Percentiles rank a stretch among this genome's conserved stretches.
Conservation (phyloP, 2,888 invertebrate genomes). For the Eumerus sabulonum region DNA sequence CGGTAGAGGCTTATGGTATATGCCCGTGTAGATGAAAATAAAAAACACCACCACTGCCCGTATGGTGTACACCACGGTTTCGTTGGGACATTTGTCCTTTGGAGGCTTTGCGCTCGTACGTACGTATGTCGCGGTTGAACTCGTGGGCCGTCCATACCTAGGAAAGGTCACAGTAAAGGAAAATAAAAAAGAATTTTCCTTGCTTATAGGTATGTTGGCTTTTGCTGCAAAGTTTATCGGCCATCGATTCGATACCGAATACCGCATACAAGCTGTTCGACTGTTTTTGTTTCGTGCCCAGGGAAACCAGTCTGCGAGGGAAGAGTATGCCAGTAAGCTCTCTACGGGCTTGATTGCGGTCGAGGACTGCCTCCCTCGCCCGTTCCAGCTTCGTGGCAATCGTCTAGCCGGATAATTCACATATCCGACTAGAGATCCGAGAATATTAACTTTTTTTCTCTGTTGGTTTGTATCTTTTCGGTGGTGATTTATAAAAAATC, state of each 20-base stretch:
- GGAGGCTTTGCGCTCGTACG: conserved; percentile 22
- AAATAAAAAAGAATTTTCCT: conserved; percentile 1
- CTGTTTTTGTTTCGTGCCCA: conserved; percentile 12
- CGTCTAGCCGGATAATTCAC: conserved; percentile 54
- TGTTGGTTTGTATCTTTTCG: too few relatives aligned
- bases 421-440: conserved; percentile 56
- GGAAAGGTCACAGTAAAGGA: conserved; percentile 43
- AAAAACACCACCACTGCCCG: conserved; percentile 2
- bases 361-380: conserved; percentile 42
- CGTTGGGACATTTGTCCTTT: conserved; percentile 40
- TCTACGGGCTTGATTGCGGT: conserved; percentile 63
- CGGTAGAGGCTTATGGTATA: background rate
- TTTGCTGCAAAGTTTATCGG: conserved; percentile 42
- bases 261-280: conserved; percentile 30
- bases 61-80: conserved; percentile 7
- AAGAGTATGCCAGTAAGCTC: conserved; percentile 56
- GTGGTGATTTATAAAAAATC: conserved; percentile 37
- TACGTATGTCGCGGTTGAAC: conserved; percentile 37
- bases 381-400: background rate
- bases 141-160: conserved; percentile 17
- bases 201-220: background rate
- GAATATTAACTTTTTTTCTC: conserved; percentile 40
- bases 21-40: background rate
- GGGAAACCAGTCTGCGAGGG: conserved; percentile 37
- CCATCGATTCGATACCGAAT: conserved; percentile 48